Evolutionary conservation across 2,113 vertebrate species (phyloP), one percentile per base, ranked within the genome.

Genomic region (Pungitius pungitius): DNA sequence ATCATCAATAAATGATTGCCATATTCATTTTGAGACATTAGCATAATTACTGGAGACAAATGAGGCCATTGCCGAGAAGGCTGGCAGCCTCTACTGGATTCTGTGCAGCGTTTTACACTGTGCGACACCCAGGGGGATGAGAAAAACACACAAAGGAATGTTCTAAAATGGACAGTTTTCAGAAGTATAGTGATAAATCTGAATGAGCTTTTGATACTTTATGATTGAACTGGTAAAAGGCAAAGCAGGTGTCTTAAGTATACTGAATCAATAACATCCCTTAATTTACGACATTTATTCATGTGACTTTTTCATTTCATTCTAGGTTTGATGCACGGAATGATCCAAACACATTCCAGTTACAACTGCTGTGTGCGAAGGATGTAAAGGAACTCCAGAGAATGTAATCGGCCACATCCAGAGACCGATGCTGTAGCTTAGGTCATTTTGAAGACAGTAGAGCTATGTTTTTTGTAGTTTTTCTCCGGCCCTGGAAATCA

Each of bases 1-100:
- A 26, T 73, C 66, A 58, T 75, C 58, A 69, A 75, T 71, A 68
- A 77, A 56, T 72, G 17, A 78, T 69, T 69, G 43, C 12, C 43
- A 39, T 63, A 65, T 83, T 64, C n/a, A 63, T 73, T 69, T 43
- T 26, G 30, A 69, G 63, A 70, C 60, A 61, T 27, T 61, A 22
- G 30, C 59, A 58, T 78, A 70, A 81, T 87, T 47, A 75, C 33
- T 52, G 35, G 51, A 77, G 69, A 63, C 27, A 70, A 73, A 84
- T 55, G 42, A 73, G 64, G 43, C 58, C 40, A 26, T 40, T 26
- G 3, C 20, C 24, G 49, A 56, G 27, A 27, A 43, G 14, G 43
- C 18, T 13, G 35, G 58, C 35, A 17, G 35, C 39, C 30, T 75
- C 20, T 30, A 4, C 78, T 58, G 11, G 13, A 43, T 9, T 35